These are phyloP conservation scores for Austrofundulus limnaeus DNA, from an alignment of 2,113 vertebrate species.

Conservation along the genomic window DNA sequence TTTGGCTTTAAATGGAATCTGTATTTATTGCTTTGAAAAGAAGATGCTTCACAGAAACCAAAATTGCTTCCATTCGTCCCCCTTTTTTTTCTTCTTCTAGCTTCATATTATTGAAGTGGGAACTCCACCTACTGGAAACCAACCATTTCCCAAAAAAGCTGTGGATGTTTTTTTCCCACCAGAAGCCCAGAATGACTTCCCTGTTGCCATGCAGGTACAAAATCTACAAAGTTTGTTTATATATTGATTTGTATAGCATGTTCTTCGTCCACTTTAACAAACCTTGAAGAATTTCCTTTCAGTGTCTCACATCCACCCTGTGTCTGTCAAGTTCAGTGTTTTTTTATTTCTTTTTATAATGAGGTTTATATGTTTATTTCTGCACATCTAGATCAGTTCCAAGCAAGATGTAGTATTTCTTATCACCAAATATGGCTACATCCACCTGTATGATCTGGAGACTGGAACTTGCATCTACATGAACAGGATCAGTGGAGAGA, in stretches of 20 bases:
- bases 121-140: slow-evolving; percentile 95
- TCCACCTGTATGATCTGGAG: slow-evolving; percentile 97
- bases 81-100: slow-evolving; percentile 66
- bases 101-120: slow-evolving; percentile 99
- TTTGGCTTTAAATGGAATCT: neutral
- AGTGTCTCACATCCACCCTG: neutral
- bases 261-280: neutral
- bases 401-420: slow-evolving; percentile 98
- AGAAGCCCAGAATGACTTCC: slow-evolving; percentile 98
- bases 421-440: slow-evolving; percentile 98
- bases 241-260: neutral
- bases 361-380: slow-evolving; percentile 6
- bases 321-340: neutral
- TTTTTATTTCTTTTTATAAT: neutral
- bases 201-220: slow-evolving; percentile 98
- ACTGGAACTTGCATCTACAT: slow-evolving; percentile 99
- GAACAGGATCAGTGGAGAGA: slow-evolving; percentile 99
- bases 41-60: neutral
- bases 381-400: slow-evolving; percentile 87
- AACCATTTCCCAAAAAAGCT: slow-evolving; percentile 98
- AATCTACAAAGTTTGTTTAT: neutral
- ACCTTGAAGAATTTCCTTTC: neutral
- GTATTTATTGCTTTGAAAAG: neutral
- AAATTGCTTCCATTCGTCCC: neutral
- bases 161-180: slow-evolving; percentile 99